Conservation (phyloP, 2,888 invertebrate genomes). For the Frankliniella fusca region DNA sequence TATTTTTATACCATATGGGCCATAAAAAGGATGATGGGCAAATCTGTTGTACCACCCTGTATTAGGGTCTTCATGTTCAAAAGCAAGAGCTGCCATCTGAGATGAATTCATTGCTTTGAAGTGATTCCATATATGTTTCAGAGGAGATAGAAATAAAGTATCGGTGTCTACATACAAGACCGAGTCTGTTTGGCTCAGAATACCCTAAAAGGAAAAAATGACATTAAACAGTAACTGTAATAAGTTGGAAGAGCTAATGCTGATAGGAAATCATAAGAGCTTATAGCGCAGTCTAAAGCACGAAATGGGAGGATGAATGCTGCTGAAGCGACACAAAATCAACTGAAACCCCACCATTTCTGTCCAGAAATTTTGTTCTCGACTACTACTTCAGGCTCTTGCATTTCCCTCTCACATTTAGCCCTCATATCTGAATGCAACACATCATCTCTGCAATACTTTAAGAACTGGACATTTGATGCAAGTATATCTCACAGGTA, state of each 20-base stretch:
- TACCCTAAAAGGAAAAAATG: conserved; percentile 52
- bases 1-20: conserved; percentile 61
- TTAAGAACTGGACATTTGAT: not conserved
- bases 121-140: conserved; percentile 76
- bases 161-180: conserved; percentile 92
- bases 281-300: too few species aligned
- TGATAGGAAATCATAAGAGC: too few species aligned
- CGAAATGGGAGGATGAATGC: too few species aligned
- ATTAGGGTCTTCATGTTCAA: conserved; percentile 88
- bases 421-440: too few species aligned
- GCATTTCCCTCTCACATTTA: too few species aligned
- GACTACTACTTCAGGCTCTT: too few species aligned
- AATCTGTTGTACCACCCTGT: conserved; percentile 95
- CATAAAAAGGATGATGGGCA: conserved; percentile 92
- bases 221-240: too few species aligned
- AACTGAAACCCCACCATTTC: too few species aligned
- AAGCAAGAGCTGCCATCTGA: conserved; percentile 81
- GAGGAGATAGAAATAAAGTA: conserved; percentile 77
- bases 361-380: too few species aligned
- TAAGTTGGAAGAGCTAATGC: too few species aligned
- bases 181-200: conserved; percentile 74
- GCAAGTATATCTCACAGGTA: conserved; percentile 66
- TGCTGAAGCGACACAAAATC: too few species aligned
- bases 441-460: not conserved
- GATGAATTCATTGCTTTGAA: conserved; percentile 75